Conservation (phyloP, 2,888 invertebrate genomes). For the Salticus scenicus region DNA sequence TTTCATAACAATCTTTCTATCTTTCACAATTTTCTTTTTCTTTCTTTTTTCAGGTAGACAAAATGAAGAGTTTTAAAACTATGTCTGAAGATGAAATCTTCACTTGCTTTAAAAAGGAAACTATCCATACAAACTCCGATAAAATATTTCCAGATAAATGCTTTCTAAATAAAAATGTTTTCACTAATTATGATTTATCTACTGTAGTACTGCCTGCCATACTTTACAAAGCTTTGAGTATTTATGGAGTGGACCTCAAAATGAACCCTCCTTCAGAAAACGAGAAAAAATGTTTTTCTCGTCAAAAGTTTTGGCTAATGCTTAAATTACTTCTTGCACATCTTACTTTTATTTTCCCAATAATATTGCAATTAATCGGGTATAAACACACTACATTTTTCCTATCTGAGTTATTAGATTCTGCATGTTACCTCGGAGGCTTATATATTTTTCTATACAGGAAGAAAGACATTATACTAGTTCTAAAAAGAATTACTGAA, state of each 20-base stretch:
- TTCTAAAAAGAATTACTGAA: background rate
- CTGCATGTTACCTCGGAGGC: background rate
- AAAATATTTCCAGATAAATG: too few relatives aligned
- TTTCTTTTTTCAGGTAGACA: background rate
- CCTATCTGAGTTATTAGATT: background rate
- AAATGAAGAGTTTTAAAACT: background rate
- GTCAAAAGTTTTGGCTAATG: background rate
- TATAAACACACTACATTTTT: background rate
- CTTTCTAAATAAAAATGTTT: too few relatives aligned
- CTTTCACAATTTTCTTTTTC: background rate
- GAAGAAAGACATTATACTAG: background rate
- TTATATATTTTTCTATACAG: background rate
- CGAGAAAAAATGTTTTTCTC: background rate
- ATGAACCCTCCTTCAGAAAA: background rate
- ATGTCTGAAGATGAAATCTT: background rate
- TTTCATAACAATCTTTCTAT: too few relatives aligned
- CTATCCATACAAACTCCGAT: too few relatives aligned
- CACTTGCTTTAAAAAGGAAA: background rate
- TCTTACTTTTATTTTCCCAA: background rate
- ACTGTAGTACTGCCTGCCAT: background rate
- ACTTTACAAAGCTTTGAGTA: background rate
- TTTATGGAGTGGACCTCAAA: background rate
- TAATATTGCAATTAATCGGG: background rate
- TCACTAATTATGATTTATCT: background rate
- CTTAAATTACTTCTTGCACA: background rate